phyloP scores from a whole-genome alignment of 2,888 invertebrate genomes.

The Furcula furcula region DNA sequence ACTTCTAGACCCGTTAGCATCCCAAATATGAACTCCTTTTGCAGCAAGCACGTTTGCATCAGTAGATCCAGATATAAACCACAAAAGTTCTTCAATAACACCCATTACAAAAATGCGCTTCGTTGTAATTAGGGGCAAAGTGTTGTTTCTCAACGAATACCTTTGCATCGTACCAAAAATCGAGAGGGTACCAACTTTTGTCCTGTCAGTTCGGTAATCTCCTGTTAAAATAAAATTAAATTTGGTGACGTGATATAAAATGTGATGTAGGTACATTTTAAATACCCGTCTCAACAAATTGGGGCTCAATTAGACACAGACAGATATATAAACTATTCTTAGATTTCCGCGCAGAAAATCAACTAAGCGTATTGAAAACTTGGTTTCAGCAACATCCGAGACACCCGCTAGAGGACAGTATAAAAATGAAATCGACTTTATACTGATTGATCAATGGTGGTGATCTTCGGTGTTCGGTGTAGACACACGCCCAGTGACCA shows the following conservation, averaged over 20 bases:
- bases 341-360: too few species aligned
- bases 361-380: too few species aligned
- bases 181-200: conserved; percentile 92
- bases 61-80: conserved; percentile 95
- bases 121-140: neutral
- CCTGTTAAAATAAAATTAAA: too few species aligned
- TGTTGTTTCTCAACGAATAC: conserved; percentile 71
- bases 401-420: too few species aligned
- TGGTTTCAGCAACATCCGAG: too few species aligned
- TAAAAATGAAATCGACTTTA: too few species aligned
- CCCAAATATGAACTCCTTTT: conserved; percentile 95
- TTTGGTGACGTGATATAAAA: too few species aligned
- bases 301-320: too few species aligned
- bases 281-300: neutral
- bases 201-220: conserved; percentile 45
- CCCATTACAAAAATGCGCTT: conserved; percentile 69
- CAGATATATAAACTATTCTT: neutral
- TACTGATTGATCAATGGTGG: too few species aligned
- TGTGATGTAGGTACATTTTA: neutral
- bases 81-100: conserved; percentile 94
- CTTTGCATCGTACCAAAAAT: conserved; percentile 94
- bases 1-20: conserved; percentile 92
- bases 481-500: too few species aligned
- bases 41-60: conserved; percentile 89
- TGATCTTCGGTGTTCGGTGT: too few species aligned